A percentile compares a stretch with the other conserved stretches of the same genome.
These are phyloP conservation scores for Drosophila asahinai DNA, from an alignment of 1,140 invertebrate species.

Conservation along the genomic window DNA sequence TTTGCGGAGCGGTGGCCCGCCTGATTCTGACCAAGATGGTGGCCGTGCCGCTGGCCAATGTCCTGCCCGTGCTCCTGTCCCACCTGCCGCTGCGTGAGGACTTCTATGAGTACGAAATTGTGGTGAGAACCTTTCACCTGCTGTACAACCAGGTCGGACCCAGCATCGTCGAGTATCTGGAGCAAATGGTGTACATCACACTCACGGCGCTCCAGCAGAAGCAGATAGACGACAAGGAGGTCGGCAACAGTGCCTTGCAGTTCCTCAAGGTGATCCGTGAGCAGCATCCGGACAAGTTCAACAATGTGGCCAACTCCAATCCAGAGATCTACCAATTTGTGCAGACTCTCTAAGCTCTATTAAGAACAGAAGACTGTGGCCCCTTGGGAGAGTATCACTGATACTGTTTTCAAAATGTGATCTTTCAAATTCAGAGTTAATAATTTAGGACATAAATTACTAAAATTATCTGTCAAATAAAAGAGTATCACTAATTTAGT, in stretches of 20 bases:
- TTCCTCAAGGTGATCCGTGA: slow-evolving; percentile 86
- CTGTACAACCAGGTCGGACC: slow-evolving; percentile 88
- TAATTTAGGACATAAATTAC: too few relatives aligned
- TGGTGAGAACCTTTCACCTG: slow-evolving; percentile 88
- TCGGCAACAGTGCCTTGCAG: slow-evolving; percentile 82
- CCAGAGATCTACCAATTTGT: slow-evolving; percentile 62
- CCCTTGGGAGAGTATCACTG: too few relatives aligned
- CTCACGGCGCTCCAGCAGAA: slow-evolving; percentile 86
- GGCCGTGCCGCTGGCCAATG: slow-evolving; percentile 88
- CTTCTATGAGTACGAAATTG: slow-evolving; percentile 90
- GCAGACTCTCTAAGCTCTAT: slow-evolving; percentile 60
- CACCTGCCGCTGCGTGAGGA: slow-evolving; percentile 91
- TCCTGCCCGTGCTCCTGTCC: slow-evolving; percentile 90
- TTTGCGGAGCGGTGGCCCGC: slow-evolving; percentile 91
- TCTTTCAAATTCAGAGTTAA: too few relatives aligned
- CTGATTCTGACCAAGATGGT: slow-evolving; percentile 89
- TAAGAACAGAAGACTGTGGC: too few relatives aligned
- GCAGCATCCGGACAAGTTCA: slow-evolving; percentile 87
- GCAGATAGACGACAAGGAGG: slow-evolving; percentile 66
- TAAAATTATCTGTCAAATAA: too few relatives aligned
- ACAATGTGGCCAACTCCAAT: slow-evolving; percentile 66
- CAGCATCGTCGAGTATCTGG: slow-evolving; percentile 86
- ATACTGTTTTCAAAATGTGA: too few relatives aligned
- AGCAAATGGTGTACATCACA: slow-evolving; percentile 86
- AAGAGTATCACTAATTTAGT: too few relatives aligned